These are phyloP conservation scores for Agelaius tricolor DNA, from an alignment of 2,113 vertebrate genomes.

Conservation along the genomic window DNA sequence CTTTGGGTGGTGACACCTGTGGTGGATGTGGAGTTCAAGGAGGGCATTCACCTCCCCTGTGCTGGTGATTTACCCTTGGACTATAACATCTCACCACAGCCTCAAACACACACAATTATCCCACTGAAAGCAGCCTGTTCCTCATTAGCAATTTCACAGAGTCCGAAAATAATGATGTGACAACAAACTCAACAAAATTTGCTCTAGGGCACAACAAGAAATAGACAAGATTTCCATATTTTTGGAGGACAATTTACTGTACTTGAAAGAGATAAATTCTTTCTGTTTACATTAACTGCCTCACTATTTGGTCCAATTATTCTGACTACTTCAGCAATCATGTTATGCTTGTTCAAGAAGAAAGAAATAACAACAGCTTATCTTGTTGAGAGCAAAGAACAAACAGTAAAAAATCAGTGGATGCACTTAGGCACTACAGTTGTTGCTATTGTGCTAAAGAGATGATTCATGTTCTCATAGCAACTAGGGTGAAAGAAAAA, in stretches of 20 bases:
- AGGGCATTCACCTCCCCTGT: neutral
- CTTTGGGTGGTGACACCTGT: neutral
- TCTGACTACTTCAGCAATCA: conserved; percentile 82
- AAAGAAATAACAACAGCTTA: conserved; percentile 85
- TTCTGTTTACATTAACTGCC: conserved; percentile 79
- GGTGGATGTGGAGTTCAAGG: neutral
- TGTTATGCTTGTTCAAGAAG: conserved; percentile 82
- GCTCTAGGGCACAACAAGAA: conserved; percentile 78
- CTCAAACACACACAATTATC: neutral
- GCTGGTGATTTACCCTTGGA: neutral
- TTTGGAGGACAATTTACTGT: conserved; percentile 75
- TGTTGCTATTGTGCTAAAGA: conserved; percentile 80
- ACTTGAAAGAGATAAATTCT: conserved; percentile 78
- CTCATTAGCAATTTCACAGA: conserved; percentile 66
- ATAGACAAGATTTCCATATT: conserved; percentile 73
- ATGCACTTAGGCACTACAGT: conserved; percentile 76
- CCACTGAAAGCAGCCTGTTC: conserved; percentile 33
- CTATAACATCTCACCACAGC: neutral
- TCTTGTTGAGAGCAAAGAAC: conserved; percentile 81
- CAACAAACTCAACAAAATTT: conserved; percentile 80
- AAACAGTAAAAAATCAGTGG: conserved; percentile 83
- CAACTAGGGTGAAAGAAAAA: conserved; percentile 65
- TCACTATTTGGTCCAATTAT: conserved; percentile 83
- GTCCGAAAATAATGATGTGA: conserved; percentile 73
- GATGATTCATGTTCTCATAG: conserved; percentile 83